phyloP scores from a whole-genome alignment of 2,888 invertebrate species.

The Apodemia hepburni region DNA sequence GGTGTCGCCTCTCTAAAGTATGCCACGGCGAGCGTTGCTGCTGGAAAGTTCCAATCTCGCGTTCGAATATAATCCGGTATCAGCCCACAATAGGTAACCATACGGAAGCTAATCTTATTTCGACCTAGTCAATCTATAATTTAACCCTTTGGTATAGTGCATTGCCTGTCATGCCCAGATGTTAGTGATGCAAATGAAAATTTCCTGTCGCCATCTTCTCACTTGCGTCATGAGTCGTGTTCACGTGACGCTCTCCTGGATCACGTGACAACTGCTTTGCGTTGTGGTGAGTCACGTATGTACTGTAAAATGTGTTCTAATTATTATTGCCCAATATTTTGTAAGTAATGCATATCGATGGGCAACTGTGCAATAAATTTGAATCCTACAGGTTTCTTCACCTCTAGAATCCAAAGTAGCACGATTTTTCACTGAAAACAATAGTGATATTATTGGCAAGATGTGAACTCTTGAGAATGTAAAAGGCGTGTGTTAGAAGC shows the following conservation, averaged over 20 bases:
- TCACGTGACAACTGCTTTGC: background rate
- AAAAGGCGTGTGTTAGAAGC: background rate
- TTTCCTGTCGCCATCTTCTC: background rate
- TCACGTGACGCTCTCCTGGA: background rate
- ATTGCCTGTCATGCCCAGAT: background rate
- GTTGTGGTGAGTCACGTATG: conserved; percentile 2
- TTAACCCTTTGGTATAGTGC: background rate
- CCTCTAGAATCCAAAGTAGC: conserved; percentile 14
- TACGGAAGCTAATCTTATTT: conserved; percentile 55
- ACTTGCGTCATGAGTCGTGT: background rate
- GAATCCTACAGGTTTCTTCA: conserved; percentile 15
- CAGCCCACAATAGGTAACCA: conserved; percentile 75
- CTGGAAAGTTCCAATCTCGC: conserved; percentile 36
- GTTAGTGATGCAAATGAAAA: conserved; percentile 3
- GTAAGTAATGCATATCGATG: background rate
- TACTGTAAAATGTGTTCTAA: background rate
- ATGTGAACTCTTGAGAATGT: background rate
- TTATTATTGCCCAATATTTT: conserved; percentile 1
- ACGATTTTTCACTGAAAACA: background rate
- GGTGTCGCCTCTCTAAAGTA: conserved; percentile 12
- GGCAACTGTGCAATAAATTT: conserved; percentile 6
- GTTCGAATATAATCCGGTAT: conserved; percentile 60
- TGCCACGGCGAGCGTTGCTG: conserved; percentile 42
- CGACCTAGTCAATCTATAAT: conserved; percentile 2
- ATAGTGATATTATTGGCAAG: background rate